Evolutionary conservation across 2,113 vertebrate genomes (phyloP).

Genomic region (Cinclus cinclus): DNA sequence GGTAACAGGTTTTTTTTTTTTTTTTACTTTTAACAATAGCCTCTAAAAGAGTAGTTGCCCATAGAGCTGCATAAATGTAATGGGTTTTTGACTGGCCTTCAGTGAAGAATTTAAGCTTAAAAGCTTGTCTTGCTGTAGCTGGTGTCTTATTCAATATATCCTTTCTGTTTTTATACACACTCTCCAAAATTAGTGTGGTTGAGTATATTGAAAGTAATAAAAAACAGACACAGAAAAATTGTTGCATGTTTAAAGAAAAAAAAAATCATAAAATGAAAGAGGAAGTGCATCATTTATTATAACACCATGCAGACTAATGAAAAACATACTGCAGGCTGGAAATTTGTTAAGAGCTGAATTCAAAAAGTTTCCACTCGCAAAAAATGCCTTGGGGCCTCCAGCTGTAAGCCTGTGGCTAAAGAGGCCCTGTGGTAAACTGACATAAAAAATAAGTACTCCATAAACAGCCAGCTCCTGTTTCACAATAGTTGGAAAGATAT

Average conservation of each 20-base stretch:
- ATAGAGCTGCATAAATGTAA: not conserved
- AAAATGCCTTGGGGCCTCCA: slow-evolving; percentile 26
- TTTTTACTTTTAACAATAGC: not conserved
- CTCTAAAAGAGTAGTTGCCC: not conserved
- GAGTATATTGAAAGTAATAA: slow-evolving; percentile 7
- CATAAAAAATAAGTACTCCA: slow-evolving; percentile 40
- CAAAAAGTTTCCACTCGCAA: slow-evolving; percentile 46
- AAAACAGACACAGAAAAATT: slow-evolving; percentile 44
- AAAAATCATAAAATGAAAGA: slow-evolving; percentile 45
- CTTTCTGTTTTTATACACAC: not conserved
- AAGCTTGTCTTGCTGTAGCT: not conserved
- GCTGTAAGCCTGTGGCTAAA: slow-evolving; percentile 20
- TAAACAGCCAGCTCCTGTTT: slow-evolving; percentile 51
- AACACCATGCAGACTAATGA: slow-evolving; percentile 58
- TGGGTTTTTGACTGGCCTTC: not conserved
- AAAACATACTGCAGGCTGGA: slow-evolving; percentile 60
- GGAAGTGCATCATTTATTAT: slow-evolving; percentile 66
- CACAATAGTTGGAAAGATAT: slow-evolving; percentile 7
- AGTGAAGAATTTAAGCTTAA: not conserved
- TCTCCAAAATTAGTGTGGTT: not conserved
- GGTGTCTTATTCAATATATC: not conserved
- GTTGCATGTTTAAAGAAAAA: slow-evolving; percentile 36
- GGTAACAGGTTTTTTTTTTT: not conserved
- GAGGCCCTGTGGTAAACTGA: slow-evolving; percentile 55
- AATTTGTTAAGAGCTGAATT: slow-evolving; percentile 50